phyloP scores from a whole-genome alignment of 2,888 invertebrate genomes.

The Tachystola acroxantha region DNA sequence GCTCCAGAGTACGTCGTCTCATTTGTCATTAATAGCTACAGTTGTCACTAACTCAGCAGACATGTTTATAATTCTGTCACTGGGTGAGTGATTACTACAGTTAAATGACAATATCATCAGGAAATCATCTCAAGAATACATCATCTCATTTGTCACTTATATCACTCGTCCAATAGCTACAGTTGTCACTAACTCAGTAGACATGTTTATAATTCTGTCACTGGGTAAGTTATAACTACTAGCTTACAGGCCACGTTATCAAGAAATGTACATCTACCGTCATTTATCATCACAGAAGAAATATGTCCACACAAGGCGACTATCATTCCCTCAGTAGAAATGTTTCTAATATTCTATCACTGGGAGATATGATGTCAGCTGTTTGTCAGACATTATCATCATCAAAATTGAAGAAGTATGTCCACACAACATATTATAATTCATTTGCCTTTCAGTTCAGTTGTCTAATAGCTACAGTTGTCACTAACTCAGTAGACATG shows the following conservation, averaged over 20 bases:
- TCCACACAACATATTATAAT: too few relatives aligned
- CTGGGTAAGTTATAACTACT: too few relatives aligned
- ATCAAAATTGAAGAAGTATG: too few relatives aligned
- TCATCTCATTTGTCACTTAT: not conserved
- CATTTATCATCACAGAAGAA: slow-evolving; percentile 5
- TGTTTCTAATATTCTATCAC: slow-evolving; percentile 14
- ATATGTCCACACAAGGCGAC: too few relatives aligned
- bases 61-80: slow-evolving; percentile 9
- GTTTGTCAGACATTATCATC: not conserved
- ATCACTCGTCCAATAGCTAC: not conserved
- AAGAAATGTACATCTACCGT: too few relatives aligned
- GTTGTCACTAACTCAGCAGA: slow-evolving; percentile 2
- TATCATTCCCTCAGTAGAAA: slow-evolving; percentile 21
- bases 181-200: not conserved
- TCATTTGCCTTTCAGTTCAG: too few relatives aligned
- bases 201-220: not conserved
- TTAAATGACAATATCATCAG: not conserved
- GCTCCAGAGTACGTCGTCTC: not conserved
- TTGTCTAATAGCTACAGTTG: slow-evolving; percentile 5
- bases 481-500: slow-evolving; percentile 8
- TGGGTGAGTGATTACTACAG: slow-evolving; percentile 4
- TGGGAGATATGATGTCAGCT: slow-evolving; percentile 3
- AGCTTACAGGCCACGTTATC: slow-evolving; percentile 2
- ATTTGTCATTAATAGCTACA: not conserved
- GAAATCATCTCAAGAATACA: too few relatives aligned